Evolutionary conservation across 2,888 invertebrate genomes (phyloP).

Genomic region (Philonicus albiceps): DNA sequence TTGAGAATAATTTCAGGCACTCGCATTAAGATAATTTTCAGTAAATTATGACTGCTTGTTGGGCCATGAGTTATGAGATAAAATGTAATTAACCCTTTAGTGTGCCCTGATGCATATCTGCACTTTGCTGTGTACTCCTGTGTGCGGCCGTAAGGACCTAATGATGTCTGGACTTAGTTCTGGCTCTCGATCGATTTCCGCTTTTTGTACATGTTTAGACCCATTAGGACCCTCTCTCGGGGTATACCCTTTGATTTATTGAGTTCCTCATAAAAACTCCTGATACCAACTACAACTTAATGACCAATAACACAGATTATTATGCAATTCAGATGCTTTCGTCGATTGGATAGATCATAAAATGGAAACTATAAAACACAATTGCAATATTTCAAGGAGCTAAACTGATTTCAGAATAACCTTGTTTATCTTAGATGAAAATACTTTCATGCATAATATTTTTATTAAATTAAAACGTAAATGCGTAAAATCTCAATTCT

Average conservation of each 20-base stretch:
- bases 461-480: too few species aligned
- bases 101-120: constrained; percentile 3
- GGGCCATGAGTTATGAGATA: constrained; percentile 6
- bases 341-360: background rate
- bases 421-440: too few species aligned
- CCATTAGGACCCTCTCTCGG: background rate
- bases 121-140: background rate
- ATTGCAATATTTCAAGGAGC: too few species aligned
- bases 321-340: background rate
- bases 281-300: background rate
- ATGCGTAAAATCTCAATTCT: too few species aligned
- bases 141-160: background rate
- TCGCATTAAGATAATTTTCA: constrained; percentile 30
- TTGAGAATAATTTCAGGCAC: constrained; percentile 27
- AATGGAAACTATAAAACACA: background rate
- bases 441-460: too few species aligned
- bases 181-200: background rate
- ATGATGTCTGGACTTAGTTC: background rate
- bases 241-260: background rate
- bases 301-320: background rate
- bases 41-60: constrained; percentile 32
- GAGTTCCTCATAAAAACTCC: background rate
- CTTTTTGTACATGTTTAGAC: background rate
- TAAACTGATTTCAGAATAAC: too few species aligned
- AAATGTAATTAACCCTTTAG: constrained; percentile 14